phyloP scores from a whole-genome alignment of 2,797 vertebrate species.

The Pseudochirops cupreus region DNA sequence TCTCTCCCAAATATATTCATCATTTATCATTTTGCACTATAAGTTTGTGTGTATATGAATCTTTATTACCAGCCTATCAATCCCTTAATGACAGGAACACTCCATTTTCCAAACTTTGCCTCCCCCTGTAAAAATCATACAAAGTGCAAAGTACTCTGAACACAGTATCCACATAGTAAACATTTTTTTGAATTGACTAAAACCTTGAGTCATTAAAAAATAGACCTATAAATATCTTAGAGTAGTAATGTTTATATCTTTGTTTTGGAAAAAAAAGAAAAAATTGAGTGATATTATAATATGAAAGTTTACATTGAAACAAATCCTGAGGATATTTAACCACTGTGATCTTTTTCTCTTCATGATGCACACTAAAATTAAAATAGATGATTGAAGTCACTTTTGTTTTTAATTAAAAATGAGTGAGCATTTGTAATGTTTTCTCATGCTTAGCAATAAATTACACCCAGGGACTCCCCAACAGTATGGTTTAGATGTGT shows the following conservation, averaged over 20 bases:
- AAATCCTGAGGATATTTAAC: neutral
- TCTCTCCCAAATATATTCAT: neutral
- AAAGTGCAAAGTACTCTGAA: neutral
- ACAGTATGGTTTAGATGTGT: neutral
- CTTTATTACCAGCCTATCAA: neutral
- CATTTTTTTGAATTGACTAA: neutral
- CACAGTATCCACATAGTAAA: neutral
- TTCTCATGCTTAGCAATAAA: neutral
- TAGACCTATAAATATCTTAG: neutral
- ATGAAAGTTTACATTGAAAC: neutral
- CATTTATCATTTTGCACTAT: neutral
- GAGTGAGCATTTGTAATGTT: neutral
- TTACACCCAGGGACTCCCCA: neutral
- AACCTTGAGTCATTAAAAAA: neutral
- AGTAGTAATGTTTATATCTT: neutral
- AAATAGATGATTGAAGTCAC: neutral
- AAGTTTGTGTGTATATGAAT: neutral
- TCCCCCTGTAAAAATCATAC: neutral
- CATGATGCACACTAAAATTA: neutral
- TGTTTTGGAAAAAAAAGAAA: neutral
- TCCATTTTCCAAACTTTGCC: neutral
- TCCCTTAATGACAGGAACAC: neutral
- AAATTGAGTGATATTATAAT: neutral
- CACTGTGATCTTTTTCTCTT: neutral
- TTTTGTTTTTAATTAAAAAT: neutral